Percentiles rank a stretch among this genome's conserved stretches.
These are phyloP conservation scores for Propithecus coquereli DNA, from an alignment of 2,113 vertebrate genomes.

Conservation along the genomic window DNA sequence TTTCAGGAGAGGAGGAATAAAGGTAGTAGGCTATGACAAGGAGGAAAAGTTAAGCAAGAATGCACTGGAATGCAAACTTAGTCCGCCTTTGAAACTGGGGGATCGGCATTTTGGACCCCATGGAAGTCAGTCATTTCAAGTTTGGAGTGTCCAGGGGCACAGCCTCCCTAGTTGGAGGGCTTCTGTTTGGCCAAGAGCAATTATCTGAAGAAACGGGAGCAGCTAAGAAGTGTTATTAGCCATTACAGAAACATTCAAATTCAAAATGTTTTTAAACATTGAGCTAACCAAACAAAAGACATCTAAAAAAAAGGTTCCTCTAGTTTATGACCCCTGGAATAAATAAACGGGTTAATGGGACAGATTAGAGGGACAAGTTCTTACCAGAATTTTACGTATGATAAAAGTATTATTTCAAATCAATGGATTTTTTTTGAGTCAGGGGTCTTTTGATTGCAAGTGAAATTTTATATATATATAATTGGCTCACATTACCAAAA, in stretches of 20 bases:
- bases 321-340: not conserved
- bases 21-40: not conserved
- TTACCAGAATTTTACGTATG: not conserved
- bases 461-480: not conserved
- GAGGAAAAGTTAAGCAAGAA: not conserved
- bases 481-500: not conserved
- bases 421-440: not conserved
- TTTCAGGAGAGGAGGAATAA: not conserved
- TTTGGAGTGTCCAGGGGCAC: not conserved
- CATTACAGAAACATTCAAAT: not conserved
- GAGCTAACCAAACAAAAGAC: not conserved
- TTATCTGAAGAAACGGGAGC: not conserved
- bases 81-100: not conserved
- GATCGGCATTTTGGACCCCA: not conserved
- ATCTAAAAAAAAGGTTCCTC: slow-evolving; percentile 16
- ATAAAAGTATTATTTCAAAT: slow-evolving; percentile 17
- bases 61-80: not conserved
- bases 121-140: not conserved
- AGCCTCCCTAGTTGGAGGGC: not conserved
- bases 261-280: not conserved
- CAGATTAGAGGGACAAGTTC: not conserved
- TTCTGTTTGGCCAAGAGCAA: not conserved
- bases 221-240: not conserved
- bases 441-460: not conserved
- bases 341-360: not conserved